Conservation (phyloP, 2,888 invertebrate genomes). For the Dynastes maya region DNA sequence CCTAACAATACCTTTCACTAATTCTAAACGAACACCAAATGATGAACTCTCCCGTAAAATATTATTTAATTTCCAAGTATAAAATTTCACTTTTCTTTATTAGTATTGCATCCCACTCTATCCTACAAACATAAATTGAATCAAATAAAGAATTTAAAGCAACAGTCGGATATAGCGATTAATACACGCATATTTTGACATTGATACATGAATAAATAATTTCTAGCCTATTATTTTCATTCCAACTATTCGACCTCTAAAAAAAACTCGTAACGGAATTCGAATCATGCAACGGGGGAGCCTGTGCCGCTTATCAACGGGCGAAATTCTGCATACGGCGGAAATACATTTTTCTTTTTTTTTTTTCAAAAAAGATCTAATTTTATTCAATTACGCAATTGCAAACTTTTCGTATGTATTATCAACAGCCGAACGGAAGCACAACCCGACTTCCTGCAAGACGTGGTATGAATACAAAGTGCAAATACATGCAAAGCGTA, state of each 20-base stretch:
- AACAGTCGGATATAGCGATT: neutral
- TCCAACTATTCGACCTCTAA: constrained; percentile 6
- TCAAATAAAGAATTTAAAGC: constrained; percentile 2
- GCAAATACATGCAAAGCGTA: neutral
- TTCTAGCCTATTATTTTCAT: constrained; percentile 12
- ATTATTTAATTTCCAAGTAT: no score
- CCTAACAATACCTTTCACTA: no score
- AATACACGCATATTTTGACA: neutral
- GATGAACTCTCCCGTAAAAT: no score
- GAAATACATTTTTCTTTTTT: neutral
- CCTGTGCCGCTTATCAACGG: neutral
- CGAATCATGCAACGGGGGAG: neutral
- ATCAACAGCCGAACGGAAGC: constrained; percentile 27
- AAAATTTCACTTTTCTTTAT: no score
- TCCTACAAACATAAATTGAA: neutral
- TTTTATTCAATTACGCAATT: constrained; percentile 20
- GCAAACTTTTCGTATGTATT: constrained; percentile 9
- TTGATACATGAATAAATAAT: constrained; percentile 13
- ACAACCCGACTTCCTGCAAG: constrained; percentile 34
- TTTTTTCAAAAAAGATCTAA: constrained; percentile 6
- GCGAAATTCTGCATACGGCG: constrained; percentile 14
- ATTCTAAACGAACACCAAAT: no score
- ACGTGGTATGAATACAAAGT: constrained; percentile 8
- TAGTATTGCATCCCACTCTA: no score
- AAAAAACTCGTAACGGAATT: neutral